Conservation (phyloP, 1,140 invertebrate genomes). For the Conus ventricosus region DNA sequence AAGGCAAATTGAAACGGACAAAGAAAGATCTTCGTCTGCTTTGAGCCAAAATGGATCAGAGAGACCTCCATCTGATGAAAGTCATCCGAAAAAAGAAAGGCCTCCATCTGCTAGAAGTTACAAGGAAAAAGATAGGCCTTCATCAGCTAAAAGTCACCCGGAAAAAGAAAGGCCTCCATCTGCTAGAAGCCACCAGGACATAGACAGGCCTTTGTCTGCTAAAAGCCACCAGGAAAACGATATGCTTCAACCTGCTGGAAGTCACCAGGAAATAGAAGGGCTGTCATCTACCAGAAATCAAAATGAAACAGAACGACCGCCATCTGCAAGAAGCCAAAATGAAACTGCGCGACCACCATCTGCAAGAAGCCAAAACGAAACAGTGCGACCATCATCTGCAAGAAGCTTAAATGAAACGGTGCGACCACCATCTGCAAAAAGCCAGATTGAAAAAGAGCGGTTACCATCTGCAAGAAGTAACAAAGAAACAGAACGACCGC, state of each 20-base stretch:
- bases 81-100: not conserved
- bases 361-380: constrained; percentile 1
- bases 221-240: not conserved
- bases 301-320: not conserved
- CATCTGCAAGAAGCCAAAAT: not conserved
- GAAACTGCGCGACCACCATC: not conserved
- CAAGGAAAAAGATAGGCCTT: not conserved
- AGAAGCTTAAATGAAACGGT: not conserved
- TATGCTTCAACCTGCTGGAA: not conserved
- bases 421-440: not conserved
- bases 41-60: not conserved
- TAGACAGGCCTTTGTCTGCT: not conserved
- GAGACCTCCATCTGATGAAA: constrained; percentile 6
- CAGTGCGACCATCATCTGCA: not conserved
- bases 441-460: not conserved
- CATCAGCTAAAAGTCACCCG: not conserved
- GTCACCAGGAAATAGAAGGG: constrained; percentile 2
- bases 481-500: not conserved
- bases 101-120: too few relatives aligned
- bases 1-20: not conserved
- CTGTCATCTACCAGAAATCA: not conserved
- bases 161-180: not conserved
- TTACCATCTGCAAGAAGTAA: not conserved
- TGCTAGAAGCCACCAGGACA: not conserved
- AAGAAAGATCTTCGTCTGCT: constrained; percentile 9